Evolutionary conservation across 1,140 invertebrate genomes (phyloP), one percentile per base, ranked within the genome.

Genomic region (Megalonaias nervosa): DNA sequence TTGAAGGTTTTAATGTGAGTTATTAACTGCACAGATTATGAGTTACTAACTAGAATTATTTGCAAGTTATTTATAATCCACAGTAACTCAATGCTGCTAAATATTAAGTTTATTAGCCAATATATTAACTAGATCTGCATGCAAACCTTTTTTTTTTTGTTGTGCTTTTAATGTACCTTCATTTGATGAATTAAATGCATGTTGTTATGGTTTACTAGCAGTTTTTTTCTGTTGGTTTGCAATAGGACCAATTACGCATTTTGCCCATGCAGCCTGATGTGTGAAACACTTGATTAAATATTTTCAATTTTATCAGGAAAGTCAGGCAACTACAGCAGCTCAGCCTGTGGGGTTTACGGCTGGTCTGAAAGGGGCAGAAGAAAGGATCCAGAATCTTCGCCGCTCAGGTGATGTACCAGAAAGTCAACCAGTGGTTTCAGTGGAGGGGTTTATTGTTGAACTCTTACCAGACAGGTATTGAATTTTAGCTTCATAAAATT

Each of bases 371-470:
- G 93, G 92, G 90, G 74, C 88, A n/a, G 86, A 90, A 69, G 89
- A 91, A 74, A 77, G 89, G 57, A 89, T 91, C 59, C 75, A 86
- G 64, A 87, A 87, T 79, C 77, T 91, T 19, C 78, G 87, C 21
- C 81, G 86, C 65, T 75, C 76, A 60, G 86, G 82, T n/a, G 69
- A 68, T 38, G 56, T 91, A 21, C 90, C 92, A 59, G 92, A 93
- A 62, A 93, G 94, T 67, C 92, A 94, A 74, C 93, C 95, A 19
- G 90, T 95, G 62, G 91, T 97, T 4, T 94, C 95, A 5, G 90
- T 96, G 4, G 95, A 97, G 89, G 95, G 94, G 82, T 96, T 96
- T 86, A 90, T 97, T 70, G 90, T 95, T 13, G 95, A 96, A 91
- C 90, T 95, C n/a, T 92, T 93, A 38, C 92, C 93, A 82, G 94